Evolutionary conservation across 2,888 invertebrate genomes (phyloP).

Genomic region (Ferrisia virgata): DNA sequence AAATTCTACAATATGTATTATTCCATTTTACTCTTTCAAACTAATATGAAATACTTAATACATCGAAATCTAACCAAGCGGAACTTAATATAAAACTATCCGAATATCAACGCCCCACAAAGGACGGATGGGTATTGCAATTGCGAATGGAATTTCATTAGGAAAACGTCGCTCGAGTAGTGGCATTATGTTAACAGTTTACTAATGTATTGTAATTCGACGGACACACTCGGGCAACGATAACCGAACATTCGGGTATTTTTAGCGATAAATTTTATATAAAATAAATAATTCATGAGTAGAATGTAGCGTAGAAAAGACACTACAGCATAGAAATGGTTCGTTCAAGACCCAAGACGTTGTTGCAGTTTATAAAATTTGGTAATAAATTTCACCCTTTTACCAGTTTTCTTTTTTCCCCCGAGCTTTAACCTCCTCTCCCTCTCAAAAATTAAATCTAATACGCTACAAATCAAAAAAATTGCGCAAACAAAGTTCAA

Average conservation of each 20-base stretch:
- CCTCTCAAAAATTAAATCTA: constrained; percentile 5
- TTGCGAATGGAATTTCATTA: background rate
- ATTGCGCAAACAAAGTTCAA: background rate
- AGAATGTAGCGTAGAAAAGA: background rate
- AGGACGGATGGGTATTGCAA: background rate
- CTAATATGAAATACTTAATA: background rate
- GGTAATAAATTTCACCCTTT: constrained; percentile 9
- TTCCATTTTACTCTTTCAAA: background rate
- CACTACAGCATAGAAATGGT: background rate
- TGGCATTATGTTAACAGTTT: background rate
- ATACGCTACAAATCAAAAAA: background rate
- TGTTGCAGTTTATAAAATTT: constrained; percentile 10
- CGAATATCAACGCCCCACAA: background rate
- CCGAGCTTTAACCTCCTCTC: background rate
- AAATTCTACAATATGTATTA: too few relatives aligned
- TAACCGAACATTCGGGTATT: constrained; percentile 15
- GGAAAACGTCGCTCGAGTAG: background rate
- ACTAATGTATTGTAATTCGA: constrained; percentile 27
- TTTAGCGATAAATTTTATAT: background rate
- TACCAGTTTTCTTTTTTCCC: background rate
- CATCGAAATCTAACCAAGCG: background rate
- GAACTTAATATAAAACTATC: background rate
- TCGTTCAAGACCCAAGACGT: background rate
- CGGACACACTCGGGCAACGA: constrained; percentile 2
- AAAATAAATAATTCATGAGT: constrained; percentile 18